Conservation (phyloP, 1,140 invertebrate species). For the Drosophila pectinifera region DNA sequence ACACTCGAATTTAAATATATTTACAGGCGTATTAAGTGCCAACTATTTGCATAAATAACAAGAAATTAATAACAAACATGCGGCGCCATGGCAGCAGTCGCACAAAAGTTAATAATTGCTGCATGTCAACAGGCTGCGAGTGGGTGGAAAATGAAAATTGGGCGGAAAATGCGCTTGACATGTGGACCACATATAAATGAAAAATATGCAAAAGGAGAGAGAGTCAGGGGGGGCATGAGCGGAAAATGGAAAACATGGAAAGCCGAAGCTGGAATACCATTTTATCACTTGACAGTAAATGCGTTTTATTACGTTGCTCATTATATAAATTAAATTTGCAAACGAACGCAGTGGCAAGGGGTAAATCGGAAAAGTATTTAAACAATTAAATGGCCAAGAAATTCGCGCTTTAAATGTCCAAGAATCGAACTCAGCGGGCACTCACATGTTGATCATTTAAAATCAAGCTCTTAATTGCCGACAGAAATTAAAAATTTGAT, state of each 20-base stretch:
- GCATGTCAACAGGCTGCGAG: slow-evolving; percentile 71
- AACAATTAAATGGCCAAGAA: slow-evolving; percentile 37
- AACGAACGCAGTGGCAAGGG: slow-evolving; percentile 15
- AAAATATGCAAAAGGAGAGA: slow-evolving; percentile 53
- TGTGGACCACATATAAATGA: slow-evolving; percentile 75
- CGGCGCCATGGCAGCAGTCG: slow-evolving; percentile 77
- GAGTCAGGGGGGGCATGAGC: neutral
- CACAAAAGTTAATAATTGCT: slow-evolving; percentile 83
- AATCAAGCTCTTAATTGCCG: neutral
- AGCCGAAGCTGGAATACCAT: slow-evolving; percentile 64
- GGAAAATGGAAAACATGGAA: slow-evolving; percentile 22
- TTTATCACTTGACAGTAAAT: slow-evolving; percentile 84
- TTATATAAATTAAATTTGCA: slow-evolving; percentile 81
- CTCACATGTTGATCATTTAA: slow-evolving; percentile 7
- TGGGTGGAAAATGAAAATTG: slow-evolving; percentile 12
- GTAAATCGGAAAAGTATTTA: slow-evolving; percentile 50
- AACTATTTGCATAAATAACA: slow-evolving; percentile 84
- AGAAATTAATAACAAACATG: slow-evolving; percentile 84
- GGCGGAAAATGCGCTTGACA: slow-evolving; percentile 42
- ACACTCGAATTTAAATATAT: slow-evolving; percentile 44
- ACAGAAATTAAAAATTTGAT: slow-evolving; percentile 1
- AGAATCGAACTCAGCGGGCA: neutral
- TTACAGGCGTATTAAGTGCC: slow-evolving; percentile 79
- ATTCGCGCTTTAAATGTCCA: slow-evolving; percentile 6
- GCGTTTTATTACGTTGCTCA: slow-evolving; percentile 78